Conservation (phyloP, 2,797 vertebrate genomes). For the Peromyscus eremicus region DNA sequence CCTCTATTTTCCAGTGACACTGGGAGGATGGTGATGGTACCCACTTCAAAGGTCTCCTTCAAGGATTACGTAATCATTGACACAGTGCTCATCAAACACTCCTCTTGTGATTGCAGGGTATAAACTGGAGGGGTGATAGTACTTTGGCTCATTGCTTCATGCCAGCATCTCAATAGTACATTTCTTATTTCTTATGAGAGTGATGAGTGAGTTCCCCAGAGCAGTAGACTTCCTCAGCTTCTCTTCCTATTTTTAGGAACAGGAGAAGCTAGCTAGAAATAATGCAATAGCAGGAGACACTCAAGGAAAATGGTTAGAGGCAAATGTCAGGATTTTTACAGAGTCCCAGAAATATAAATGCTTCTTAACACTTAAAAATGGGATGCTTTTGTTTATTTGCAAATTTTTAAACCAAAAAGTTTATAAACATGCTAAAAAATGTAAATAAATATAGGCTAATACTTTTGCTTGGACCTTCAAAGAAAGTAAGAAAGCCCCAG, state of each 20-base stretch:
- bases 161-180: neutral
- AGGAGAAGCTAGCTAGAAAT: slow-evolving; percentile 31
- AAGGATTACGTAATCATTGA: neutral
- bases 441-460: neutral
- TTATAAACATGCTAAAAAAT: neutral
- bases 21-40: neutral
- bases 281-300: neutral
- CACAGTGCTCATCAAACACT: neutral
- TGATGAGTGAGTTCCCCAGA: neutral
- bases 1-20: neutral
- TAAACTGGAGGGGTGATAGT: neutral
- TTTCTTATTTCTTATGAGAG: slow-evolving; percentile 39
- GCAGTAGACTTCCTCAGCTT: neutral
- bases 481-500: neutral
- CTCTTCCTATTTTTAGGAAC: slow-evolving; percentile 45
- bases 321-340: slow-evolving; percentile 41
- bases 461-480: neutral
- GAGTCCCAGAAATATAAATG: slow-evolving; percentile 7
- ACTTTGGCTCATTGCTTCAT: neutral
- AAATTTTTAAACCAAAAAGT: neutral
- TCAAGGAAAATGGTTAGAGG: slow-evolving; percentile 1
- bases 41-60: neutral
- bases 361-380: slow-evolving; percentile 8
- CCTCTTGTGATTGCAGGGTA: neutral
- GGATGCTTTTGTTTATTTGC: neutral